Percentiles rank a stretch among this genome's conserved stretches.
phyloP scores from a whole-genome alignment of 2,888 invertebrate species.

The Troilus luridus region DNA sequence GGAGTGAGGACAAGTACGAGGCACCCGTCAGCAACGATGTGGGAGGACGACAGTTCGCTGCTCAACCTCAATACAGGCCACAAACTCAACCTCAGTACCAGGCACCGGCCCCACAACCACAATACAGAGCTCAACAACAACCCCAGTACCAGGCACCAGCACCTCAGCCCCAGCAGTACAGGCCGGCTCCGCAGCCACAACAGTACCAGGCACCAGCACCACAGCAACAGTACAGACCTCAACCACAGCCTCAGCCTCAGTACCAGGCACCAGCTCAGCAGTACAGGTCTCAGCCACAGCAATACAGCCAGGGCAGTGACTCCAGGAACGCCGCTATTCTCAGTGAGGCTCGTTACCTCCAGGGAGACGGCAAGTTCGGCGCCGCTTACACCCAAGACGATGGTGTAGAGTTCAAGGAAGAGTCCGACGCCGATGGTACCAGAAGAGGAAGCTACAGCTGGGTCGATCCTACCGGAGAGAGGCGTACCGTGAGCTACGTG shows the following conservation, averaged over 20 bases:
- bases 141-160: conserved; percentile 53
- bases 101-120: conserved; percentile 53
- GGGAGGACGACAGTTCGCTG: conserved; percentile 38
- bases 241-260: conserved; percentile 47
- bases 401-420: conserved; percentile 91
- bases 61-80: conserved; percentile 53
- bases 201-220: conserved; percentile 53
- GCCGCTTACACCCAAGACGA: conserved; percentile 90
- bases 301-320: conserved; percentile 70
- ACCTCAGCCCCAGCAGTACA: conserved; percentile 51
- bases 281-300: conserved; percentile 48
- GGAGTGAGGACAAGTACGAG: conserved; percentile 65
- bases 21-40: conserved; percentile 63
- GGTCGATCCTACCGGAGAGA: conserved; percentile 86
- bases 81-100: conserved; percentile 55
- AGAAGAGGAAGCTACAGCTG: conserved; percentile 88
- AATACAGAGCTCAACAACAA: conserved; percentile 54
- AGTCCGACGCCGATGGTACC: conserved; percentile 87
- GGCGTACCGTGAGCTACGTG: conserved; percentile 85
- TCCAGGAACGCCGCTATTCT: conserved; percentile 87
- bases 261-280: conserved; percentile 64
- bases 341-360: conserved; percentile 86
- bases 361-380: conserved; percentile 88
- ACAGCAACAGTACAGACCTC: conserved; percentile 52
- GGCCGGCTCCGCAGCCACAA: background rate